Percentiles rank a stretch among this genome's conserved stretches.
These are phyloP conservation scores for Tinea trinotella DNA, from an alignment of 2,888 invertebrate genomes.

Conservation along the genomic window DNA sequence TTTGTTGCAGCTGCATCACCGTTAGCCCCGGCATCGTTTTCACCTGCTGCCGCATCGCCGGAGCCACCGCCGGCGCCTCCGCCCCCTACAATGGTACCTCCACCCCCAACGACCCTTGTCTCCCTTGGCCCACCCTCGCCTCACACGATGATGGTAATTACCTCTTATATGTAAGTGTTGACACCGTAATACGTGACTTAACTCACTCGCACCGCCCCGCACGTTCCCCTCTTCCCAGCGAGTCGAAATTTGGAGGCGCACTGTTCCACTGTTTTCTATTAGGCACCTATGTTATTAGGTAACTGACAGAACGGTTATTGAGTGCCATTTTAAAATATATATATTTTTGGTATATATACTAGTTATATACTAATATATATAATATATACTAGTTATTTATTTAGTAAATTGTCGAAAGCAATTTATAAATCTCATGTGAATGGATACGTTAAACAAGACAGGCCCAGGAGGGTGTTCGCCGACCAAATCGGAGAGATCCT, in stretches of 20 bases:
- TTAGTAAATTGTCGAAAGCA: no score
- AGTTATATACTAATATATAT: no score
- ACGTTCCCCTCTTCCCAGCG: conserved; percentile 23
- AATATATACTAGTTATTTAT: no score
- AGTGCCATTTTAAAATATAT: no score
- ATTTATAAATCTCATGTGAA: no score
- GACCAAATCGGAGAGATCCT: no score
- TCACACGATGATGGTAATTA: conserved; percentile 73
- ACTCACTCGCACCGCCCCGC: conserved; percentile 62
- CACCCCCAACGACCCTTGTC: conserved; percentile 45
- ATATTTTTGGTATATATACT: no score
- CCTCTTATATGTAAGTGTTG: conserved; percentile 73
- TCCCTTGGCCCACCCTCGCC: conserved; percentile 54
- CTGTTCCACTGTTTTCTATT: background rate
- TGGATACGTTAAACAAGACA: no score
- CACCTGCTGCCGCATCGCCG: conserved; percentile 70
- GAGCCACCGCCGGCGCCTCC: conserved; percentile 75
- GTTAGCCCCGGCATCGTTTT: conserved; percentile 73
- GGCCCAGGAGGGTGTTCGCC: no score
- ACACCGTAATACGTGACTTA: conserved; percentile 70
- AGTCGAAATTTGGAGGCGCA: conserved; percentile 1
- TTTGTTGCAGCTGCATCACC: conserved; percentile 69
- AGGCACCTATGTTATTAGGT: background rate
- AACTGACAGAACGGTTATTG: background rate
- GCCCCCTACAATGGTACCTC: conserved; percentile 53